Percentiles rank a stretch among this genome's conserved stretches.
phyloP scores from a whole-genome alignment of 2,797 vertebrate genomes.

The Danio kyathit region DNA sequence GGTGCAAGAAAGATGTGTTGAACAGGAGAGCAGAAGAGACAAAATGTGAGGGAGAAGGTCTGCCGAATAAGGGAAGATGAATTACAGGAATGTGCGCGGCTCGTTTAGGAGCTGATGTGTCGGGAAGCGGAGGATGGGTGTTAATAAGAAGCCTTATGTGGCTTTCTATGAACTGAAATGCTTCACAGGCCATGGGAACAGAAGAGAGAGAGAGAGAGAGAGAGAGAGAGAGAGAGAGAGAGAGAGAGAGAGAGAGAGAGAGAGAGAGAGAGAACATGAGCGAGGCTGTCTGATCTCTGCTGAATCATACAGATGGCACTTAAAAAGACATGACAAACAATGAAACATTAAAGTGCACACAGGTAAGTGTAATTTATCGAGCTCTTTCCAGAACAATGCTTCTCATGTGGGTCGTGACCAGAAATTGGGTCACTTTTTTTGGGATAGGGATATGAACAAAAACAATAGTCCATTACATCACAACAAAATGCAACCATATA shows the following conservation, averaged over 20 bases:
- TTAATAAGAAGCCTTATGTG: constrained; percentile 58
- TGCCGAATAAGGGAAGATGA: constrained; percentile 48
- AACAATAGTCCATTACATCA: background rate
- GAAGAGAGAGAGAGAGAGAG: constrained; percentile 16
- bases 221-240: constrained; percentile 3
- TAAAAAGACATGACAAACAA: constrained; percentile 27
- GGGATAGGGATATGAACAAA: background rate
- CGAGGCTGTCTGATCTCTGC: constrained; percentile 13
- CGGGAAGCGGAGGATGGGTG: constrained; percentile 50
- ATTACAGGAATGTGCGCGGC: constrained; percentile 46
- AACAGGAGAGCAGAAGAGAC: background rate
- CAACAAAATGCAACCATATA: background rate
- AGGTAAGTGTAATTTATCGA: constrained; percentile 6
- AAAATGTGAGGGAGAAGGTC: constrained; percentile 33
- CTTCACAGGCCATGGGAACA: constrained; percentile 8
- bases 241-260: constrained; percentile 4
- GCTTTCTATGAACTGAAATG: constrained; percentile 44
- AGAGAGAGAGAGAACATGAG: constrained; percentile 8
- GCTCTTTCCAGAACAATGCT: background rate
- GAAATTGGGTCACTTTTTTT: background rate
- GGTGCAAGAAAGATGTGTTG: constrained; percentile 6
- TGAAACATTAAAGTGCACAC: constrained; percentile 20
- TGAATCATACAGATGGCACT: constrained; percentile 13
- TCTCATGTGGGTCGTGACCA: background rate
- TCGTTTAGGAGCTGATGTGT: constrained; percentile 63